Conservation (phyloP, 2,113 vertebrate species). For the Onychostoma macrolepis region DNA sequence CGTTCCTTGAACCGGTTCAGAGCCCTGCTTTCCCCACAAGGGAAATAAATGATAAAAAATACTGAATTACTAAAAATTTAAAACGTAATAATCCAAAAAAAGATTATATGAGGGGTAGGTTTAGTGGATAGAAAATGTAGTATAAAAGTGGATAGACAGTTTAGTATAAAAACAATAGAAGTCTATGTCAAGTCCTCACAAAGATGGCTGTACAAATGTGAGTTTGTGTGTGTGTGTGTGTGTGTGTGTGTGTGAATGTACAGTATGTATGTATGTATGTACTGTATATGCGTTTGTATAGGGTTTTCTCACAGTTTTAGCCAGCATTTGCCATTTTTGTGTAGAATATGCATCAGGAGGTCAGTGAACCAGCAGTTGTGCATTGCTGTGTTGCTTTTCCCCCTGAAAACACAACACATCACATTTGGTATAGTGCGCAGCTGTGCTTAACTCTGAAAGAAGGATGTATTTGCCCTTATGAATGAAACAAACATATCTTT, state of each 20-base stretch:
- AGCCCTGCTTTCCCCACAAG: too few relatives aligned
- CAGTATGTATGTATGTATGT: not conserved
- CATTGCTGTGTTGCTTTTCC: not conserved
- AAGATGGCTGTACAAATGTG: too few relatives aligned
- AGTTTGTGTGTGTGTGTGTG: too few relatives aligned
- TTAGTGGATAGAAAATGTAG: too few relatives aligned
- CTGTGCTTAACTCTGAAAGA: not conserved
- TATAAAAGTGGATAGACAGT: too few relatives aligned
- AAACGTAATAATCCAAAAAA: too few relatives aligned
- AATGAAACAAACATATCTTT: constrained; percentile 13
- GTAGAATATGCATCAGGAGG: not conserved
- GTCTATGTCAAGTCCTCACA: too few relatives aligned
- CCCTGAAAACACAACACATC: not conserved
- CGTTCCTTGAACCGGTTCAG: too few relatives aligned
- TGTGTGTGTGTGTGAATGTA: not conserved
- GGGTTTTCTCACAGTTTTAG: not conserved
- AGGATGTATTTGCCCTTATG: not conserved
- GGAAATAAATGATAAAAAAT: too few relatives aligned
- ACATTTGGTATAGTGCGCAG: not conserved
- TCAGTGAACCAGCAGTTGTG: not conserved
- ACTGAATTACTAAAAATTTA: too few relatives aligned
- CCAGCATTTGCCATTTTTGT: constrained; percentile 7
- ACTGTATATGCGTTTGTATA: not conserved
- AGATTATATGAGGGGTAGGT: too few relatives aligned
- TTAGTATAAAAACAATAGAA: too few relatives aligned